These are phyloP conservation scores for Sphaeridia pumilis DNA, from an alignment of 2,888 invertebrate genomes.

Conservation along the genomic window DNA sequence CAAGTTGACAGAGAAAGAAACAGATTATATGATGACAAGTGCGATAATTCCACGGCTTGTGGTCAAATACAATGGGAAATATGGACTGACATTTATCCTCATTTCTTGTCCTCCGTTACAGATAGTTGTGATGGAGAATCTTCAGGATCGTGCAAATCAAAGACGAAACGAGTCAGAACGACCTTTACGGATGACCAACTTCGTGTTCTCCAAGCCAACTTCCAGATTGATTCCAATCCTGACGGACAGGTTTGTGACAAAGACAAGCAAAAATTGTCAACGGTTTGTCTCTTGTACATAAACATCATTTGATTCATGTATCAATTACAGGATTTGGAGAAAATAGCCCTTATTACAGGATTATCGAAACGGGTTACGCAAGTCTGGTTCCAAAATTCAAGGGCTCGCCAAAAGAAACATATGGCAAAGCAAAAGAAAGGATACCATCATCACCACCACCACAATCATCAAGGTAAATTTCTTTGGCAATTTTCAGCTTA, in stretches of 20 bases:
- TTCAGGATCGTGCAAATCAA: constrained; percentile 44
- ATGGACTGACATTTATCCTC: too few species aligned
- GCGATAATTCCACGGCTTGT: too few species aligned
- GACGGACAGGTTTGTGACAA: constrained; percentile 43
- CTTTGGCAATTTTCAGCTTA: too few species aligned
- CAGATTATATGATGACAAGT: too few species aligned
- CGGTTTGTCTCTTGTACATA: too few species aligned
- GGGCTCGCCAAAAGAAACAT: constrained; percentile 46
- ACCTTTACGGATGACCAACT: constrained; percentile 53
- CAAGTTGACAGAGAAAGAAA: too few species aligned
- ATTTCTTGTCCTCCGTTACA: too few species aligned
- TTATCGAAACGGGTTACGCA: constrained; percentile 45
- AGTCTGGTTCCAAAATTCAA: constrained; percentile 46
- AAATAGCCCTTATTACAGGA: constrained; percentile 50
- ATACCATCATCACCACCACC: constrained; percentile 13
- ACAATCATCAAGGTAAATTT: too few species aligned
- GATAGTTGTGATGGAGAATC: constrained; percentile 81
- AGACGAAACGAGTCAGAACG: constrained; percentile 47
- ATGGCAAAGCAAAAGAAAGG: constrained; percentile 22
- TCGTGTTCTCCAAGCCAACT: constrained; percentile 48
- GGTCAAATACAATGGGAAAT: too few species aligned
- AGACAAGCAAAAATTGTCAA: too few species aligned
- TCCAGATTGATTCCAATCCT: constrained; percentile 50
- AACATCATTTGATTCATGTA: too few species aligned
- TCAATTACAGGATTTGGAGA: constrained; percentile 43